Evolutionary conservation across 2,888 invertebrate species (phyloP), one percentile per base, ranked within the genome.

Genomic region (Agrenia bidenticulata): DNA sequence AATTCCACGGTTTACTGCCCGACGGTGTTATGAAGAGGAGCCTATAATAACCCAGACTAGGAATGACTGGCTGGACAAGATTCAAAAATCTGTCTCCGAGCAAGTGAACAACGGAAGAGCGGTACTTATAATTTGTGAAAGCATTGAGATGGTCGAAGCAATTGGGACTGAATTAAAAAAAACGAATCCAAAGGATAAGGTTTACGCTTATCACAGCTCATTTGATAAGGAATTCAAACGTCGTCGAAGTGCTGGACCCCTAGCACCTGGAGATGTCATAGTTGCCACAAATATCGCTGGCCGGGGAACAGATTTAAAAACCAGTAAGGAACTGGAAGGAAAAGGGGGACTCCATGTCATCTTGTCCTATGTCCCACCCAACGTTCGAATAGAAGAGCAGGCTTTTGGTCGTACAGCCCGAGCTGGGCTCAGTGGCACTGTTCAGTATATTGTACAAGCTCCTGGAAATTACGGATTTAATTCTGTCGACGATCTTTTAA

Each of bases 281-380:
- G 73, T 81, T n/a, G 77, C 80, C 13, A 81, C 80, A 9, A 81
- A 81, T 64, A 61, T 81, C 1, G 80, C 80, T 13, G 80, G 80
- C 15, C 69, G 80, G 23, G 80, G 80, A 7, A 80, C 80, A 1
- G 80, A 81, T 64, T 77, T 81, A 2, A 78, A 78, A 65, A 64
- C 78, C 0, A 63, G 73, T 15, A 15, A 77, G 2, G 61, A 65
- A 2, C 51, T 80, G 2, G 55, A 61, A 15, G 41, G 57, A 23
- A 64, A 64, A 2, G 80, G 79, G 11, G 81, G 81, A 9, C 69
- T 81, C 2, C 80, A 81, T 64, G 80, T 81, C 4, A 77, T 78
- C 57, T 63, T 81, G 7, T 77, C 80, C 0, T 81, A 77, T 69
- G 67, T 81, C 17, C 80, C 81, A 1, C 73, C 68, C 7, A 81